Evolutionary conservation across 2,888 invertebrate species (phyloP).

Genomic region (Gymnocheta viridis): DNA sequence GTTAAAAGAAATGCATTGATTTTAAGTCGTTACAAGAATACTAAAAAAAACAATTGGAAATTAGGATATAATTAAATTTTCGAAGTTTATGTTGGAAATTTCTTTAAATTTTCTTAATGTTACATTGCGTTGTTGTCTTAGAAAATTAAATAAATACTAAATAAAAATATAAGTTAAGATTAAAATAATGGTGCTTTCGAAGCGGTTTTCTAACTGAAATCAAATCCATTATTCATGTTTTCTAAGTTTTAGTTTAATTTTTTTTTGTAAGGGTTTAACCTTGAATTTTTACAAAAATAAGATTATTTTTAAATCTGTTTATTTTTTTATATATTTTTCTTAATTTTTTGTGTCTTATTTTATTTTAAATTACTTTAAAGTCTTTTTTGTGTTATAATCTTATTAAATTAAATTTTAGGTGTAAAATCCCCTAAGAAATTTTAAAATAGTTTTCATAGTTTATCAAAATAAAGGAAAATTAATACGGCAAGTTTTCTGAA

Average conservation of each 20-base stretch:
- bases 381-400: constrained; percentile 62
- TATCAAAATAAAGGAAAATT: neutral
- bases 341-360: constrained; percentile 48
- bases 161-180: constrained; percentile 28
- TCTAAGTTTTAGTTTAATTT: constrained; percentile 28
- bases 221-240: constrained; percentile 55
- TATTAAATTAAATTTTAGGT: constrained; percentile 46
- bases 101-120: neutral
- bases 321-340: constrained; percentile 20
- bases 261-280: constrained; percentile 19
- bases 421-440: constrained; percentile 35
- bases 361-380: constrained; percentile 56
- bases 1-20: constrained; percentile 52
- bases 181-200: constrained; percentile 53
- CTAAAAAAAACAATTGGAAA: neutral
- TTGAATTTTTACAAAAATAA: constrained; percentile 61
- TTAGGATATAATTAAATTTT: neutral
- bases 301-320: constrained; percentile 30
- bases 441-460: neutral
- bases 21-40: constrained; percentile 8
- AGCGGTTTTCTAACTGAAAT: constrained; percentile 52
- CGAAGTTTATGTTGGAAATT: neutral
- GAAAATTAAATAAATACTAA: constrained; percentile 39
- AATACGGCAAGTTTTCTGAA: neutral
- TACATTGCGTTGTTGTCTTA: neutral